Conservation (phyloP, 2,113 vertebrate genomes). For the Felis catus region DNA sequence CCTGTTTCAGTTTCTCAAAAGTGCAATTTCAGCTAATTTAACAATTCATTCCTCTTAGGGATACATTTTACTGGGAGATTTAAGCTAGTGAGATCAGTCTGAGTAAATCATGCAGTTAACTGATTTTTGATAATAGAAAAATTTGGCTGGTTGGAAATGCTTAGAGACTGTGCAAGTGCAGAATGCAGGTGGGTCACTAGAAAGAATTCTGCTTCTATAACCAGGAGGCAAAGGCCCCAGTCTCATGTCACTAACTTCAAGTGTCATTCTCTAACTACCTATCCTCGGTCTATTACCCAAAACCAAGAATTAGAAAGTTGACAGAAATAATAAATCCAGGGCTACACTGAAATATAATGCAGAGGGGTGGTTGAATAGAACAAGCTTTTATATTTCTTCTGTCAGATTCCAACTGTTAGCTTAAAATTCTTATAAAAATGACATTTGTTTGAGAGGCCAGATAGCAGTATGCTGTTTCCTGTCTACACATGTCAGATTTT, state of each 20-base stretch:
- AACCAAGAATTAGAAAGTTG: conserved; percentile 63
- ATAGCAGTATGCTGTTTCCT: not conserved
- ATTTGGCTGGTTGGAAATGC: conserved; percentile 85
- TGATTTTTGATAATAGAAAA: conserved; percentile 89
- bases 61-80: conserved; percentile 85
- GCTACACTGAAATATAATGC: not conserved
- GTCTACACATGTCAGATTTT: conserved; percentile 39
- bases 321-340: conserved; percentile 54
- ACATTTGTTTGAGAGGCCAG: conserved; percentile 48
- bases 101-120: conserved; percentile 87
- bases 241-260: conserved; percentile 70
- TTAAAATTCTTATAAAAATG: conserved; percentile 37
- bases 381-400: conserved; percentile 48
- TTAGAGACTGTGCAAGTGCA: conserved; percentile 76
- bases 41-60: conserved; percentile 86
- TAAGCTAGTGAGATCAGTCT: conserved; percentile 84
- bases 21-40: conserved; percentile 89
- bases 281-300: conserved; percentile 70
- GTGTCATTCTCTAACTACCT: conserved; percentile 70
- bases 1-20: conserved; percentile 85
- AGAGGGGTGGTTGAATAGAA: conserved; percentile 39
- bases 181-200: conserved; percentile 74
- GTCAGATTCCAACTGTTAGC: not conserved
- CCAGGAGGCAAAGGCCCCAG: conserved; percentile 66
- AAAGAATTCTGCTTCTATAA: conserved; percentile 73